phyloP scores from a whole-genome alignment of 2,113 vertebrate genomes.

The Paramisgurnus dabryanus region DNA sequence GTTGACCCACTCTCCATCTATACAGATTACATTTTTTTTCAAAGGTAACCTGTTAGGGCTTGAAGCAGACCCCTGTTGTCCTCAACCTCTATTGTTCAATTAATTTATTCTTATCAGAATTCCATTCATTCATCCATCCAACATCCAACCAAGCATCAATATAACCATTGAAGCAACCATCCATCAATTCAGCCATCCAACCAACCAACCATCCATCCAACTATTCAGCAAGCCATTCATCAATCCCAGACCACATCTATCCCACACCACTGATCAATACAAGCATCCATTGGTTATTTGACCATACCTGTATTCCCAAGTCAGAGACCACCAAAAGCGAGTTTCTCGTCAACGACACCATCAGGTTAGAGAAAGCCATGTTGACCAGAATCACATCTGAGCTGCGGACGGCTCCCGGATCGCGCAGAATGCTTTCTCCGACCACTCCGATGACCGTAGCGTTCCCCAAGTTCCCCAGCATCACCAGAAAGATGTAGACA shows the following conservation, averaged over 20 bases:
- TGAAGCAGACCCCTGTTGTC: too few species aligned
- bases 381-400: constrained; percentile 77
- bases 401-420: constrained; percentile 52
- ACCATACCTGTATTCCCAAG: constrained; percentile 66
- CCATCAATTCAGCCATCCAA: not conserved
- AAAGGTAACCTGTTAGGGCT: too few species aligned
- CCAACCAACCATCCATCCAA: not conserved
- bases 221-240: not conserved
- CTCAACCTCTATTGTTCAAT: too few species aligned
- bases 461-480: constrained; percentile 74
- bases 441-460: constrained; percentile 66
- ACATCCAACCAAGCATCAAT: too few species aligned
- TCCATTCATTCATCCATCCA: not conserved
- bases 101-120: not conserved
- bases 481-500: constrained; percentile 69
- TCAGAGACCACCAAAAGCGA: constrained; percentile 69
- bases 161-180: too few species aligned
- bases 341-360: constrained; percentile 74
- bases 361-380: constrained; percentile 74
- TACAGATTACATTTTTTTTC: too few species aligned
- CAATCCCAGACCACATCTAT: not conserved
- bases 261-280: not conserved
- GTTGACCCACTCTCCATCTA: too few species aligned
- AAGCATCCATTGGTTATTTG: not conserved
- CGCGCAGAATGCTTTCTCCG: constrained; percentile 60